Base-by-base conservation (phyloP, 2,888 invertebrate species). In the Hirudinaria manillensis region DNA sequence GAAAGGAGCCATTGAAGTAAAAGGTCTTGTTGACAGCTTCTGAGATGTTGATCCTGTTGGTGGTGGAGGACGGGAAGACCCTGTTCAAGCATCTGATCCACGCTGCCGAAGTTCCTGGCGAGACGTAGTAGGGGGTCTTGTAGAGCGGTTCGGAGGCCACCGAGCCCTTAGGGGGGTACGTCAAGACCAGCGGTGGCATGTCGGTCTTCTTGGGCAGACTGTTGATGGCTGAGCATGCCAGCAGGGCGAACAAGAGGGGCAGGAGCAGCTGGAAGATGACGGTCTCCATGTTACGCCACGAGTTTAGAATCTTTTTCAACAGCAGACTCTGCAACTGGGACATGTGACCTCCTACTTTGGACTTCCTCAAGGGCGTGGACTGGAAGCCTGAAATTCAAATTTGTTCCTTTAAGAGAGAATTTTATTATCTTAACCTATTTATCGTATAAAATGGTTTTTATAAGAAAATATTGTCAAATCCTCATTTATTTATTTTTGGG, bases 201-300 rank as follows among this genome's bases (percentile, higher is more conserved):
- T 88, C 82, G 19, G 29, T n/a, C 16, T 38, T 32, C 0, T 81
- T 81, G 24, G 87, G 81, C 76, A 86, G 83, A 21, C 85, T 85
- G 75, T 87, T 83, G 0, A 87, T 82, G 32, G 90, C 88, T 0
- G 91, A 82, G 29, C 91, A 87, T 0, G 90, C 88, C 56, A 90
- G 83, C 21, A 87, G 85, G 80, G 88, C 87, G 86, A 88, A 90
- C 77, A 90, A 78, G 0, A 91, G 84, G 0, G 92, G 91, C 75
- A 92, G 88, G 3, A 89, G 76, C 32, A 91, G 86, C 85, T 92
- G 91, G 2, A 75, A 67, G 16, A 77, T 16, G 16, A 78, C 68
- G 75, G 91, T 86, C 0, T 89, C 32, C 34, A 89, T 74, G 75
- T 81, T 82, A 0, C 82, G 75, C 61, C 77, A 74, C 3, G 80